Evolutionary conservation across 2,888 invertebrate genomes (phyloP).

Genomic region (Drosophila conformis): DNA sequence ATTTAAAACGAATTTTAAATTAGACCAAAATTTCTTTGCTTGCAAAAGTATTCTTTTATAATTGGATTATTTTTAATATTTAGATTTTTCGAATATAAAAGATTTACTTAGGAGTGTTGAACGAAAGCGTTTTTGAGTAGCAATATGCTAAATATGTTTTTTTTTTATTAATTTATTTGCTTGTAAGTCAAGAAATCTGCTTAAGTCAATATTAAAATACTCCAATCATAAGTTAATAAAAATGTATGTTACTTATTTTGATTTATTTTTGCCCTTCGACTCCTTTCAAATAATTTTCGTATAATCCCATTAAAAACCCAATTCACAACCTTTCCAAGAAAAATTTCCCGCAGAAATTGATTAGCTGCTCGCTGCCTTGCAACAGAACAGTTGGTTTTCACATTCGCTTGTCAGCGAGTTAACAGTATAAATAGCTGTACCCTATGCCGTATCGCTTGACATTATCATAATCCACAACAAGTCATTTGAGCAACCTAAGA

Average conservation of each 20-base stretch:
- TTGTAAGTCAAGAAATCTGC: no score
- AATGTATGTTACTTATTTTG: background rate
- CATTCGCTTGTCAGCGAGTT: background rate
- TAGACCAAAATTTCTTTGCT: no score
- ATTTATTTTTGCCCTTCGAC: no score
- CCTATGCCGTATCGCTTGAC: background rate
- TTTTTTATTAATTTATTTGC: background rate
- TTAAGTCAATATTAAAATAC: background rate
- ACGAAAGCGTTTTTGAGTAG: no score
- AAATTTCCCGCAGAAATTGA: background rate
- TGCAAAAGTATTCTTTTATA: no score
- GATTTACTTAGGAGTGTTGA: no score
- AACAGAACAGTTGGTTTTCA: background rate
- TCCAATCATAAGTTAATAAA: background rate
- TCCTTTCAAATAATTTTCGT: no score
- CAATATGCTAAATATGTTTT: background rate
- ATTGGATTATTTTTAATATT: no score
- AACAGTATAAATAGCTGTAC: background rate
- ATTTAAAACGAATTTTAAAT: no score
- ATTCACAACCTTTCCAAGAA: background rate
- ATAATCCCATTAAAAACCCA: background rate
- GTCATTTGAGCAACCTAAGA: constrained; percentile 23
- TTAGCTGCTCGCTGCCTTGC: background rate
- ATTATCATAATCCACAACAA: constrained; percentile 34
- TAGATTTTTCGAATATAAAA: no score